These are phyloP conservation scores for Teleogryllus occipitalis DNA, from an alignment of 1,140 invertebrate genomes.

Conservation along the genomic window DNA sequence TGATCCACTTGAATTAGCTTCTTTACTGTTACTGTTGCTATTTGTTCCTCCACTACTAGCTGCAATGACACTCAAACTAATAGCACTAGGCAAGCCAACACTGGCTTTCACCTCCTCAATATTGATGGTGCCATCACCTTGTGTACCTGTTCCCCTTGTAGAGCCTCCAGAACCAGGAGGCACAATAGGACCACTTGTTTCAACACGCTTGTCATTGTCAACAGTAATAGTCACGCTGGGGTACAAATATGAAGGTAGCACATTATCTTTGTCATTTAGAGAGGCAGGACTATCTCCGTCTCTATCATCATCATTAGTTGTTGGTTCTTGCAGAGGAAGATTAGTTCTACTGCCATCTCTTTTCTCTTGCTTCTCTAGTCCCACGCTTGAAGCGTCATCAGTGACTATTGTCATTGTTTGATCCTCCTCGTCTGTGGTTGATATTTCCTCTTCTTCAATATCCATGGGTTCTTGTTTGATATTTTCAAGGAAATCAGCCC, in stretches of 20 bases:
- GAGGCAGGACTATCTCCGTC: constrained; percentile 6
- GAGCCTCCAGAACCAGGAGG: neutral
- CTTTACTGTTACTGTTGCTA: neutral
- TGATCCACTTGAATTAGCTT: neutral
- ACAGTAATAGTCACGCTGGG: constrained; percentile 27
- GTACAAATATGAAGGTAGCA: constrained; percentile 25
- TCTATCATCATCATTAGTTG: neutral
- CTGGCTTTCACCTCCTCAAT: constrained; percentile 21
- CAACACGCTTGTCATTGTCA: constrained; percentile 12
- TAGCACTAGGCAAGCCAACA: constrained; percentile 23
- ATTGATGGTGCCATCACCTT: neutral
- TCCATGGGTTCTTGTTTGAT: neutral
- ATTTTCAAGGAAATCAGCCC: neutral
- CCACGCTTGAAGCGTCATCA: neutral
- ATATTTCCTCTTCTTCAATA: neutral
- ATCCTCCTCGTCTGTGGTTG: neutral
- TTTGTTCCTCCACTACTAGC: neutral
- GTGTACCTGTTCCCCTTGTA: neutral
- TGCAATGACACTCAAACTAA: constrained; percentile 24
- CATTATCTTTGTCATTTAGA: constrained; percentile 23
- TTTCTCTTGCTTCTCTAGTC: neutral
- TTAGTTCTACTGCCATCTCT: too few relatives aligned
- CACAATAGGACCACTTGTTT: neutral
- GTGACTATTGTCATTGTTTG: neutral
- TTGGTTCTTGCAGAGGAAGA: too few relatives aligned